These are phyloP conservation scores for Bombus vancouverensis DNA, from an alignment of 1,140 invertebrate species.

Conservation along the genomic window DNA sequence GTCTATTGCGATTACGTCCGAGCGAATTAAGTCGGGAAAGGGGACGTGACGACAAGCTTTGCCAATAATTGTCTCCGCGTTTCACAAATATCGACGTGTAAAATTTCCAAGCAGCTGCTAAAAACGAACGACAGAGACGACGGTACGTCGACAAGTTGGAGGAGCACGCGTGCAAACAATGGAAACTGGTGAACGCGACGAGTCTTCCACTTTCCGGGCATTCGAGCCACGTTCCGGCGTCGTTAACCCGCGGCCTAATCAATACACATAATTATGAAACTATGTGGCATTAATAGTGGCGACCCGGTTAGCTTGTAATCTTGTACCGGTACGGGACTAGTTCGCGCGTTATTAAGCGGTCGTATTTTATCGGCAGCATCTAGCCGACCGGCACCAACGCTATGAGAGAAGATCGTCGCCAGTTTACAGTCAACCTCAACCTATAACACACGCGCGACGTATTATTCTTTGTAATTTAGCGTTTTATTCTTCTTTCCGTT, in stretches of 20 bases:
- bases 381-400: conserved; percentile 58
- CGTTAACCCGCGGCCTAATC: conserved; percentile 53
- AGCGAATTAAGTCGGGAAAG: conserved; percentile 41
- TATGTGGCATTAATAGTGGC: conserved; percentile 65
- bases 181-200: not conserved
- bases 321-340: conserved; percentile 52
- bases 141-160: not conserved
- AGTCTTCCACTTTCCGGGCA: not conserved
- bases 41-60: conserved; percentile 31
- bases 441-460: not conserved
- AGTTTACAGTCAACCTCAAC: not conserved
- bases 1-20: conserved; percentile 41
- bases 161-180: not conserved
- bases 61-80: conserved; percentile 30
- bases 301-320: conserved; percentile 57
- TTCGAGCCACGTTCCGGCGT: conserved; percentile 21
- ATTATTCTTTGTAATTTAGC: not conserved
- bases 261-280: conserved; percentile 72
- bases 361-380: conserved; percentile 71
- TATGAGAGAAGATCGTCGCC: conserved; percentile 37
- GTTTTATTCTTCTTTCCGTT: not conserved
- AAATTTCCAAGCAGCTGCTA: not conserved
- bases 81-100: conserved; percentile 19
- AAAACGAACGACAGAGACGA: not conserved
- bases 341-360: conserved; percentile 68